Conservation (phyloP, 2,113 vertebrate species). For the Orthonyx spaldingii region DNA sequence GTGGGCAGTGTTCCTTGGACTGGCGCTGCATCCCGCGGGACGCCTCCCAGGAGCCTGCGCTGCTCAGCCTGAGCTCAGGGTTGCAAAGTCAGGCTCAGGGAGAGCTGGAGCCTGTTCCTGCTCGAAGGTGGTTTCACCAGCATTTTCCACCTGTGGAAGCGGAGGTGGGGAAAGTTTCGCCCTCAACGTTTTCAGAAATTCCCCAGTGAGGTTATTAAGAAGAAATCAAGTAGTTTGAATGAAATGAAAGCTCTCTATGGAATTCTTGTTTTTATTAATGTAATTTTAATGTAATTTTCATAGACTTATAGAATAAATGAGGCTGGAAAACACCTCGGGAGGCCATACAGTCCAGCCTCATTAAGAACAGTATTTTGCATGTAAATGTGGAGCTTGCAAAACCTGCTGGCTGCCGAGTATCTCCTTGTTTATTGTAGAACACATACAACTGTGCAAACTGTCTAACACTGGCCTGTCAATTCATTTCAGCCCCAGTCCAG, state of each 20-base stretch:
- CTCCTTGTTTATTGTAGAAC: background rate
- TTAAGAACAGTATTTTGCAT: background rate
- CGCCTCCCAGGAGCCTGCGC: background rate
- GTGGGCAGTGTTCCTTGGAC: background rate
- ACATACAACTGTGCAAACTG: background rate
- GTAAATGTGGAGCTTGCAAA: background rate
- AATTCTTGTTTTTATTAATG: background rate
- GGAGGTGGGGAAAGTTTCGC: background rate
- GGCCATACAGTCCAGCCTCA: background rate
- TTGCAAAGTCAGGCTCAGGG: background rate
- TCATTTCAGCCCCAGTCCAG: background rate
- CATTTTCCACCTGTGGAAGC: background rate
- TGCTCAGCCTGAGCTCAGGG: background rate
- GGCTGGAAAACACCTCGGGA: background rate
- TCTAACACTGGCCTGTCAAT: background rate
- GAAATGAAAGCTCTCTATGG: background rate
- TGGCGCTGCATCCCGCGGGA: accelerated
- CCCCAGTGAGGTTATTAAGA: background rate
- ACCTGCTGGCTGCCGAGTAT: background rate
- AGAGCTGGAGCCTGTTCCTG: background rate
- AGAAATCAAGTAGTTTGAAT: background rate
- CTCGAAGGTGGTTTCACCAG: background rate
- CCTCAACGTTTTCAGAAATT: background rate
- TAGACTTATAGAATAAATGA: background rate
- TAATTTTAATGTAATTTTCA: slow-evolving; percentile 17